Conservation (phyloP, 2,888 invertebrate genomes). For the Parasteatoda lunata region DNA sequence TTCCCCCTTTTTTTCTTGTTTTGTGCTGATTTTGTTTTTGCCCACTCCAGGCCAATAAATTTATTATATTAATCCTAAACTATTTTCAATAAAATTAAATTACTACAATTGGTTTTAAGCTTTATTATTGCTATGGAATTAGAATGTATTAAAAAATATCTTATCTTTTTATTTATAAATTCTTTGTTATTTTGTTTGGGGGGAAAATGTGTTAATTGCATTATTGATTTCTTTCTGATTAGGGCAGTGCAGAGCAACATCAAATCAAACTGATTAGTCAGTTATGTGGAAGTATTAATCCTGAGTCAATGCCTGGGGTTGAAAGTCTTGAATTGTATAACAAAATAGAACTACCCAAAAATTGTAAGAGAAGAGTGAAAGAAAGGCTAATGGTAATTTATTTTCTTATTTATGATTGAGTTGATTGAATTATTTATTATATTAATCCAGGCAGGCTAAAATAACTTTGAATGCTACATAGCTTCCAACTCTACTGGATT, state of each 20-base stretch:
- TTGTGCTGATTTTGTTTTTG: too few species aligned
- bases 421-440: background rate
- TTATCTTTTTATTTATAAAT: background rate
- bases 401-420: background rate
- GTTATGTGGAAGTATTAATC: conserved; percentile 95
- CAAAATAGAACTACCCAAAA: conserved; percentile 89
- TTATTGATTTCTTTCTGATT: conserved; percentile 52
- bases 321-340: conserved; percentile 90
- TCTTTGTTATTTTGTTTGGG: too few species aligned
- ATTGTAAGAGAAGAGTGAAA: conserved; percentile 82
- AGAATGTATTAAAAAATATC: background rate
- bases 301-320: conserved; percentile 93
- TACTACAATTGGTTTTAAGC: too few species aligned
- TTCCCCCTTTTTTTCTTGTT: too few species aligned
- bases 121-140: background rate
- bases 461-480: background rate
- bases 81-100: too few species aligned
- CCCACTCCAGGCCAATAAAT: too few species aligned
- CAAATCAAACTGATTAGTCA: conserved; percentile 95
- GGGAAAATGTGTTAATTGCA: background rate
- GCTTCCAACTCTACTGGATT: too few species aligned
- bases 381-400: conserved; percentile 70
- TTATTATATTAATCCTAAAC: too few species aligned
- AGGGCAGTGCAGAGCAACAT: conserved; percentile 96
- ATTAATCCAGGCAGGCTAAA: conserved; percentile 74